Base-by-base conservation (phyloP, 2,797 vertebrate genomes). In the Muscicapa striata region DNA sequence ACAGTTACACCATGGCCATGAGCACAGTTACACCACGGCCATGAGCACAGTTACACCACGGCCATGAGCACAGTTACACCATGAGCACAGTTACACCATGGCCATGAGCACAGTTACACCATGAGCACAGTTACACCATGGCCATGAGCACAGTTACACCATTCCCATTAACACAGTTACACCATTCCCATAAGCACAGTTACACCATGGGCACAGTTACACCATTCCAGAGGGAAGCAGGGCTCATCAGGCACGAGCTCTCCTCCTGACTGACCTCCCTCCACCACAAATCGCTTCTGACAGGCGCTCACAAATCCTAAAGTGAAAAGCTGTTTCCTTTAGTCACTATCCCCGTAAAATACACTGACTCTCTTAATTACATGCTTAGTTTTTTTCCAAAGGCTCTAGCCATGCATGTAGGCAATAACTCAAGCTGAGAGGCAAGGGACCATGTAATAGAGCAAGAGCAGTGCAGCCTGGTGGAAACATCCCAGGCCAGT, bases 301-400 rank as follows among this genome's bases (percentile, higher is more conserved):
- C 94, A 36, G 82, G 22, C 22, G 8, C 78, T 85, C 76, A 66
- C 89, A 23, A 52, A 51, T 58, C 93, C 77, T 27, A 12, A 61
- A 81, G 34, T 78, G 79, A 38, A 87, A 96, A 87, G 84, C 69
- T 91, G 87, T 67, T 72, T 88, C 74, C 69, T 83, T 87, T 54
- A 91, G 34, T 87, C 85, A 8, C 74, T 63, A 36, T 75, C 32
- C 63, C 91, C 6, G 4, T 87, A 93, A 81, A 92, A 84, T 62
- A 90, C 6, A 57, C 68, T 78, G 63, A 61, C 69, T 92, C 54
- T 80, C 81, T 84, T 95, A 96, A 95, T 96, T 96, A 89, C 63
- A 62, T 11, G 66, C 89, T 85, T n/a, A 70, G 67, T 14, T 74
- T 79, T 79, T 73, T 75, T 87, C 91, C 76, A 19, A 68, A 87